Base-by-base conservation (phyloP, 2,113 vertebrate genomes). In the Progne subis region DNA sequence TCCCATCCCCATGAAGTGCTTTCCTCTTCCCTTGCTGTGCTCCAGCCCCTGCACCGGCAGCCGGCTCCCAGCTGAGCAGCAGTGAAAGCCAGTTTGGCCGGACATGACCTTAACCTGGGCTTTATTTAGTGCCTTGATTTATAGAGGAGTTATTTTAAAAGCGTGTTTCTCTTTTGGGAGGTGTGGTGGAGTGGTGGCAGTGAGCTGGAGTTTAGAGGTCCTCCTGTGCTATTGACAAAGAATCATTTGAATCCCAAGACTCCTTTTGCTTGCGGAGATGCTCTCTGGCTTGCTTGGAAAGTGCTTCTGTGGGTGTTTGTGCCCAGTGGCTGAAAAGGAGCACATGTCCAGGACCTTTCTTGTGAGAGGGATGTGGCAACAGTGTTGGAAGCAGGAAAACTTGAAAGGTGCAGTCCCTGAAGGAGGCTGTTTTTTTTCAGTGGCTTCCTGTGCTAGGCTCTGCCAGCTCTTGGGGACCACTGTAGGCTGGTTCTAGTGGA, bases 61-160 rank as follows among this genome's bases (percentile, higher is more conserved):
- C 64, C 1, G 0, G 47, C 88, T 94, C 47, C 65, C 32, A 67
- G 92, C 80, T 84, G 95, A 83, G 86, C 90, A 83, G 68, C 83
- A 43, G 80, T n/a, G 80, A 88, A 88, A 92, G 92, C 91, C 9
- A 5, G 39, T 65, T 26, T 92, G 94, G 77, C 94, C 83, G 57
- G 92, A 95, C 61, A 0, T 95, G 96, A 97, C 95, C 95, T 95
- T 94, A 95, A 96, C 95, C 94, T 96, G 89, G 88, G 91, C 84
- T 97, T 97, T 96, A 96, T 97, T 97, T 97, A 95, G 95, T 1
- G 4, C 65, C n/a, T 84, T 89, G 80, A 91, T 95, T 97, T 97
- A 91, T 57, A 75, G 86, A 94, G 57, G 49, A 89, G 94, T 95
- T 97, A 96, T 97, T 97, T 97, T 95, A 60, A 89, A 94, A 91